A percentile compares a stretch with the other conserved stretches of the same genome.
Conservation (phyloP, 2,888 invertebrate species). For the Erebia epiphron region DNA sequence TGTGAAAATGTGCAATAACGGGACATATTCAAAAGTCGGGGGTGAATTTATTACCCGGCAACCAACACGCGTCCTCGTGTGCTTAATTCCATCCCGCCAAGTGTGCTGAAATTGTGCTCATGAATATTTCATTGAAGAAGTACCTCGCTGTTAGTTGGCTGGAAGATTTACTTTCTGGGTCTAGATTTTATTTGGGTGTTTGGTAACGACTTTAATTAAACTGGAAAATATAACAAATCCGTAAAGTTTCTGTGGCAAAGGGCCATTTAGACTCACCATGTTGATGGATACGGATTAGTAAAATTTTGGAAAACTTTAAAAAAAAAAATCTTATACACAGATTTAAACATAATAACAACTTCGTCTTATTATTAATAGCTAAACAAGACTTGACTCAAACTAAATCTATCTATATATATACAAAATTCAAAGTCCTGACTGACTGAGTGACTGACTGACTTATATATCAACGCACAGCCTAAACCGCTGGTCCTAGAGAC, state of each 20-base stretch:
- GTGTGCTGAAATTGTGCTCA: conserved; percentile 19
- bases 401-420: too few relatives aligned
- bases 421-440: too few relatives aligned
- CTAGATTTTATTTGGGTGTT: conserved; percentile 1
- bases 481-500: too few relatives aligned
- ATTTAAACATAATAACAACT: too few relatives aligned
- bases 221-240: background rate
- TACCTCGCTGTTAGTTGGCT: background rate
- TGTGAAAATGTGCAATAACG: conserved; percentile 11
- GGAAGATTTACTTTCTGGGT: background rate
- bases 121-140: conserved; percentile 25
- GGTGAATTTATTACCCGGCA: conserved; percentile 22
- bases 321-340: too few relatives aligned
- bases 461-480: too few relatives aligned
- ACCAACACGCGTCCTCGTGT: conserved; percentile 12
- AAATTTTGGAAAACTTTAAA: too few relatives aligned
- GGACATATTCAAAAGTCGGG: conserved; percentile 11
- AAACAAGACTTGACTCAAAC: too few relatives aligned
- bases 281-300: background rate
- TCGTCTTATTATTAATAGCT: too few relatives aligned
- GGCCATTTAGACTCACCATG: too few relatives aligned
- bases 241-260: too few relatives aligned
- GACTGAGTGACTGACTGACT: too few relatives aligned
- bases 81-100: conserved; percentile 26
- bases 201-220: background rate